Percentiles rank a stretch among this genome's conserved stretches.
Evolutionary conservation across 2,113 vertebrate genomes (phyloP).

Genomic region (Dasypus novemcinctus): DNA sequence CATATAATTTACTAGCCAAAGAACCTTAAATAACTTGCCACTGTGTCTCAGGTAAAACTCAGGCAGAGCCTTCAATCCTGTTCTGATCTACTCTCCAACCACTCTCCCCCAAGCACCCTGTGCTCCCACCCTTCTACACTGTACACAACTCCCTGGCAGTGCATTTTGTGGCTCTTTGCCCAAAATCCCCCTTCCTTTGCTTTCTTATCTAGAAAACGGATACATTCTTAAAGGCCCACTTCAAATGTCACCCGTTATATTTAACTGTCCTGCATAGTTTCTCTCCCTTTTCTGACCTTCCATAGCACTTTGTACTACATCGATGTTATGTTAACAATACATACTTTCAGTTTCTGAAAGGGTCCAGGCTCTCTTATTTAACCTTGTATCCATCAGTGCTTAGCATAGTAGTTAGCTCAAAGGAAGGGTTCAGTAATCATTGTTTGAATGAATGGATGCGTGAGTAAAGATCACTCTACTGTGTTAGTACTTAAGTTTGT

Average conservation of each 20-base stretch:
- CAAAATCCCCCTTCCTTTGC: neutral
- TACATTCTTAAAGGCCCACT: neutral
- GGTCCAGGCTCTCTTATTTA: neutral
- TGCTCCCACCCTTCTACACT: neutral
- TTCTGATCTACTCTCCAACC: neutral
- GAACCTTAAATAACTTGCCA: neutral
- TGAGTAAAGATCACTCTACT: neutral
- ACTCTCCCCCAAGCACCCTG: neutral
- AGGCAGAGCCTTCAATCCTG: neutral
- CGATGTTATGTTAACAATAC: neutral
- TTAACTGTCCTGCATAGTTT: neutral
- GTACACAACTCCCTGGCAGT: neutral
- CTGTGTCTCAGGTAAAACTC: neutral
- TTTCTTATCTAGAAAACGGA: constrained; percentile 1
- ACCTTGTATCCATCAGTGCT: neutral
- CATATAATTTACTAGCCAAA: neutral
- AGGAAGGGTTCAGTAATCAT: neutral
- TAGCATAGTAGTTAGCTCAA: neutral
- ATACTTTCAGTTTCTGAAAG: neutral
- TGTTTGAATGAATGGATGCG: neutral
- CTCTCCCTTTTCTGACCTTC: neutral
- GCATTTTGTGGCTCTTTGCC: neutral
- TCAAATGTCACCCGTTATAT: neutral
- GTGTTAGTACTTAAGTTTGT: neutral
- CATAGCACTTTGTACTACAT: neutral